phyloP scores from a whole-genome alignment of 2,888 invertebrate genomes.

The Zhuqinia jingwanae region DNA sequence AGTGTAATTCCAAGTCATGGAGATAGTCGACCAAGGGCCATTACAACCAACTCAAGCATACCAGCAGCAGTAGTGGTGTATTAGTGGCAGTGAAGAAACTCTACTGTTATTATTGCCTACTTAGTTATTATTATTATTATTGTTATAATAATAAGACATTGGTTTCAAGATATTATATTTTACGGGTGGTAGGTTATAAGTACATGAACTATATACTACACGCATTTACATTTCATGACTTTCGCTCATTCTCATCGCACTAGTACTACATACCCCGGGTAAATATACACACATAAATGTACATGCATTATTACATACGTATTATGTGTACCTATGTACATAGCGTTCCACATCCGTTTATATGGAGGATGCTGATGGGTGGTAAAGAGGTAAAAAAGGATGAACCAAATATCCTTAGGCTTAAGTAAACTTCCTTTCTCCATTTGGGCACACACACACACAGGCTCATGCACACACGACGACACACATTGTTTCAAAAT shows the following conservation, averaged over 20 bases:
- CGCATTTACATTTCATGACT: conserved; percentile 44
- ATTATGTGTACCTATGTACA: too few relatives aligned
- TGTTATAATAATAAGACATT: conserved; percentile 17
- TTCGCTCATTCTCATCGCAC: neutral
- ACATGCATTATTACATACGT: neutral
- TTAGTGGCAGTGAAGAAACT: too few relatives aligned
- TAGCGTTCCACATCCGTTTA: conserved; percentile 20
- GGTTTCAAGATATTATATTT: conserved; percentile 28
- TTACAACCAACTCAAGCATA: too few relatives aligned
- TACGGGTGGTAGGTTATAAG: conserved; percentile 11
- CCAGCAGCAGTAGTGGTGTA: too few relatives aligned
- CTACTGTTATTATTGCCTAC: conserved; percentile 19
- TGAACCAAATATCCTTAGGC: conserved; percentile 61
- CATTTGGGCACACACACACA: neutral
- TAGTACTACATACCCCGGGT: too few relatives aligned
- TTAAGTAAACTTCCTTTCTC: conserved; percentile 59
- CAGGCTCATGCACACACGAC: neutral
- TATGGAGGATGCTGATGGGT: conserved; percentile 5
- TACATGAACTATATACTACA: too few relatives aligned
- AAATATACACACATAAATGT: too few relatives aligned
- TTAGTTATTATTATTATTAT: conserved; percentile 31
- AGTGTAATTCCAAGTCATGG: too few relatives aligned
- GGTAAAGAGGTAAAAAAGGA: conserved; percentile 15
- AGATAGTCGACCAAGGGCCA: too few relatives aligned
- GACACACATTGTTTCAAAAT: conserved; percentile 51